Evolutionary conservation across 2,113 vertebrate genomes (phyloP), one percentile per base, ranked within the genome.

Genomic region (Opisthocomus hoazin): DNA sequence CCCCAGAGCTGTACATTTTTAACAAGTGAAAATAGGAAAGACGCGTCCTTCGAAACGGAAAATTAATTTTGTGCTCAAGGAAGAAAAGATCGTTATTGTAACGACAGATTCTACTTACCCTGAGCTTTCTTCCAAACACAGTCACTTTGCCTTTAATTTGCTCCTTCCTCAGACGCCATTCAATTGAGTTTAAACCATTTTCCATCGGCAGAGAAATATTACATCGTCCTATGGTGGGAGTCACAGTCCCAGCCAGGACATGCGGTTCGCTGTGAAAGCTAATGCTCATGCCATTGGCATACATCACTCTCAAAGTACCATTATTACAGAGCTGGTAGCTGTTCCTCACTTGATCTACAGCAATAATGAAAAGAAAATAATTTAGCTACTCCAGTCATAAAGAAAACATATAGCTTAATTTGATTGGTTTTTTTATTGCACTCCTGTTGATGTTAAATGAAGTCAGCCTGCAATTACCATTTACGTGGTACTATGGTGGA

Each of bases 231-330:
- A 99, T 99, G 39, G 99, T 99, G 87, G 99, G 99, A 95, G 99
- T 99, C 90, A 99, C 98, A 48, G 99, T 99, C 53, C 99, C 99
- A 2, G 99, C 99, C 37, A 99, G 98, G 95, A 99, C 99, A 92
- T 99, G 99, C 27, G 99, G 99, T 96, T 99, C 99, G 2, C 99
- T 99, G 97, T 99, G 99, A 97, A 99, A 99, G 97, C 99, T 99
- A 98, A 99, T 99, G 32, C 98, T 99, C 99, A 99, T 99, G 54
- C 99, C 99, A 34, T 99, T 99, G 96, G 99, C 99, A 24, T 99
- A 99, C 99, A 99, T 99, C 95, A 99, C 99, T 97, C 99, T 98
- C 97, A 99, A 98, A 66, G 99, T 99, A 54, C 99, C 99, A 11
- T 99, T 99, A 96, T 99, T 99, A 96, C 99, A 99, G 95, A 99